Evolutionary conservation across 2,888 invertebrate species (phyloP).

Genomic region (Odontocerum albicorne): DNA sequence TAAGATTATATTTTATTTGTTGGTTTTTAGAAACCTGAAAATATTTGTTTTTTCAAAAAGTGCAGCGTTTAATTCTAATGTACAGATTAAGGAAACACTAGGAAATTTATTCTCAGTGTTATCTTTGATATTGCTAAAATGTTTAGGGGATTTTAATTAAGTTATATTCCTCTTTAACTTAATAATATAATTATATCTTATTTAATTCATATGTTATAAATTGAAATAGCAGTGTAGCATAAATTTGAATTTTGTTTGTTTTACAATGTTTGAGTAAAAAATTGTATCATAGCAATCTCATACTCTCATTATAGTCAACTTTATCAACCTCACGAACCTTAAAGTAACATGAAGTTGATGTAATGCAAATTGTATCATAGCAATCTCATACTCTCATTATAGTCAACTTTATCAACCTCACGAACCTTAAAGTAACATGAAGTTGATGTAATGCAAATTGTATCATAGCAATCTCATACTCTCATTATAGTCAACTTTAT

Average conservation of each 20-base stretch:
- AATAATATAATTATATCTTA: constrained; percentile 24
- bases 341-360: no score
- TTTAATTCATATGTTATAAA: constrained; percentile 18
- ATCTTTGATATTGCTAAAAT: constrained; percentile 32
- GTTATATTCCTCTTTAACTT: constrained; percentile 31
- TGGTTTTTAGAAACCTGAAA: constrained; percentile 36
- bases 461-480: no score
- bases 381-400: no score
- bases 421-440: no score
- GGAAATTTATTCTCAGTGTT: constrained; percentile 30
- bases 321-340: neutral
- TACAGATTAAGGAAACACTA: constrained; percentile 35
- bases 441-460: no score
- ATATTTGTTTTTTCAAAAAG: constrained; percentile 32
- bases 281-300: neutral
- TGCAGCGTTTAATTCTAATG: constrained; percentile 37
- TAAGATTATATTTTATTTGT: constrained; percentile 34
- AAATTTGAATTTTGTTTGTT: no score
- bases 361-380: no score
- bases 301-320: neutral
- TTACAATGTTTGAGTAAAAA: neutral
- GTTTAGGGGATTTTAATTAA: constrained; percentile 28
- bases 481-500: no score
- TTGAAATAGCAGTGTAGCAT: constrained; percentile 27
- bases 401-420: no score